Base-by-base conservation (phyloP, 2,113 vertebrate species). In the Piaya cayana region DNA sequence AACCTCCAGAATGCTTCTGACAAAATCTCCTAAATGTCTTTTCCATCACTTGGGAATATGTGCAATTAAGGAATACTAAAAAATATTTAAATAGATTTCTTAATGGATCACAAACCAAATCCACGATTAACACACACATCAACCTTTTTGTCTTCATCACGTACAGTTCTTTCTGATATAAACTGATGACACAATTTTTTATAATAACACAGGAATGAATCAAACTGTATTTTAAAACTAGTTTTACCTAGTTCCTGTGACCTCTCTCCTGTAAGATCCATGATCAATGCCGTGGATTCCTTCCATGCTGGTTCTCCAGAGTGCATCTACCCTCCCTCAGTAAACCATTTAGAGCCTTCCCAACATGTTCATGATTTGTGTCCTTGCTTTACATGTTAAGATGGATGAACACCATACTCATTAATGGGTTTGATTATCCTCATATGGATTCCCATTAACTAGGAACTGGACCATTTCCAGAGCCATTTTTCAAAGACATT, bases 81-180 rank as follows among this genome's bases (percentile, higher is more conserved):
- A 69, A 15, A 43, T 12, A 34, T 43, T 37, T 70, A 75, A 59
- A 86, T 34, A 77, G 6, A 69, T 70, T 88, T 92, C 29, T 59
- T 75, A 78, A 86, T 56, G 36, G 36, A 82, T 90, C 94, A 59
- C 58, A 80, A 68, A 36, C 8, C 52, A 39, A 88, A 84, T 94
- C 50, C 78, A 59, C 86, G 67, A 93, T 88, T 93, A 97, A 96
- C 58, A 80, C 15, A 43, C 47, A 74, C 39, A 94, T 87, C 77
- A 92, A 82, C 32, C 53, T 93, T 93, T 93, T 70, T 80, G 29
- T 95, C 72, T 92, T 90, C 58, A 82, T 34, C 50, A 91, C 62
- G 95, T 34, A 64, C 34, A 83, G 63, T 77, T 96, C 53, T 85
- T 96, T 95, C 76, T 95, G 59, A 93, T 58, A 92, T 85, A 86